Base-by-base conservation (phyloP, 1,140 invertebrate genomes). In the Bombus picipes region DNA sequence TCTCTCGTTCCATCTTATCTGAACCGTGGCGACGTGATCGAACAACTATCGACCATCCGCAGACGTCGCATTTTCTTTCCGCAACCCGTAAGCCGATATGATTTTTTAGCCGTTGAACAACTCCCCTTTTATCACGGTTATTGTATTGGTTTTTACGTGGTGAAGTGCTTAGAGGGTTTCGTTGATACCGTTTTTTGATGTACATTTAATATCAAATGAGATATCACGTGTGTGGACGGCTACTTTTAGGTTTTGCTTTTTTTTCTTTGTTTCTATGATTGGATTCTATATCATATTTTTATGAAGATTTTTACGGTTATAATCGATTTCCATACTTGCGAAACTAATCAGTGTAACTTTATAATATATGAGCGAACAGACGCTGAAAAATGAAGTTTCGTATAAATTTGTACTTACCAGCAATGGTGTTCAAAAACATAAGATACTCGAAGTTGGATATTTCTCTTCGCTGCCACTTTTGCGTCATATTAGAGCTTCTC, bases 361-460 rank as follows among this genome's bases (percentile, higher is more conserved):
- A 8, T 53, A 53, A 53, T 53, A 28, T n/a, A n/a, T 62, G 59
- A 13, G 28, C 59, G 28, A 62, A 62, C 59, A n/a, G 15, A 37
- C 12, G 9, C 1, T 9, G 15, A 71, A 12, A 1, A 25, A 12
- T 2, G 28, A 39, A 70, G 1, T 12, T 39, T 13, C 1, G 3
- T 39, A 12, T 0, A 22, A n/a, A n/a, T 39, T 77, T n/a, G 3
- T 77, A 95, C 96, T 96, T 94, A 98, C 98, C 99, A 81, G 99
- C 99, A 90, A 99, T 99, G 12, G 99, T 99, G 94, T 99, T 99
- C 78, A 99, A 96, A 96, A 99, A 99, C 99, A 99, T 99, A 87
- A 99, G 96, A 95, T 99, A 99, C 94, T 99, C 99, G 95, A 99
- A 99, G 95, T 99, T 99, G 72, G 99, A 99, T 89, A 99, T 99